Evolutionary conservation across 2,888 invertebrate species (phyloP).

Genomic region (Himalopsyche tibetana): DNA sequence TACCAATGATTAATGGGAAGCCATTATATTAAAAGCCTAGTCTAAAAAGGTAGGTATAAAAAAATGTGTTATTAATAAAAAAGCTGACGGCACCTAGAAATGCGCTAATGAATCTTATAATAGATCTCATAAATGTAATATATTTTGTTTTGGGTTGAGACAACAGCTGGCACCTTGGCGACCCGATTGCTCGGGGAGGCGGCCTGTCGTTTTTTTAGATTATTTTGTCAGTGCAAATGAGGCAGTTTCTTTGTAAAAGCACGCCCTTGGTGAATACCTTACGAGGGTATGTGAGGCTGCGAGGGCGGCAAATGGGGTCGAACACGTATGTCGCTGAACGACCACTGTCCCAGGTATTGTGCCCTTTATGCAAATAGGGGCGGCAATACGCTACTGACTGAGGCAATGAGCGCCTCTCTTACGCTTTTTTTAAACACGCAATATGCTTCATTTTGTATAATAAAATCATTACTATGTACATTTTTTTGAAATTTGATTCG

Average conservation of each 20-base stretch:
- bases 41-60: too few relatives aligned
- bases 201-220: background rate
- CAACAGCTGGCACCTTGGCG: too few relatives aligned
- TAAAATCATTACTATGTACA: background rate
- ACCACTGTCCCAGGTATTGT: slow-evolving; percentile 38
- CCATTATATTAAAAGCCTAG: too few relatives aligned
- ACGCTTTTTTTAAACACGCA: background rate
- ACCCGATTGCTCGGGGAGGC: too few relatives aligned
- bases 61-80: too few relatives aligned
- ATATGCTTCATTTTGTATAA: slow-evolving; percentile 12
- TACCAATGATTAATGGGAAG: too few relatives aligned
- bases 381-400: slow-evolving; percentile 18
- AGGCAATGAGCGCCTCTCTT: background rate
- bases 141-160: too few relatives aligned
- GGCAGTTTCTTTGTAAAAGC: slow-evolving; percentile 2
- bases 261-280: slow-evolving; percentile 3
- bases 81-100: too few relatives aligned
- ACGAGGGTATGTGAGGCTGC: background rate
- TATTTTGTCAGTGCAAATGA: slow-evolving; percentile 31
- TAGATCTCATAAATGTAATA: too few relatives aligned
- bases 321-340: slow-evolving; percentile 35
- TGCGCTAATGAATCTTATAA: too few relatives aligned
- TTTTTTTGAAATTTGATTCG: too few relatives aligned
- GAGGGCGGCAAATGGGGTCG: slow-evolving; percentile 35
- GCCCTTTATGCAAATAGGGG: slow-evolving; percentile 24